Evolutionary conservation across 2,888 invertebrate genomes (phyloP), one percentile per base, ranked within the genome.

Genomic region (Troides aeacus): DNA sequence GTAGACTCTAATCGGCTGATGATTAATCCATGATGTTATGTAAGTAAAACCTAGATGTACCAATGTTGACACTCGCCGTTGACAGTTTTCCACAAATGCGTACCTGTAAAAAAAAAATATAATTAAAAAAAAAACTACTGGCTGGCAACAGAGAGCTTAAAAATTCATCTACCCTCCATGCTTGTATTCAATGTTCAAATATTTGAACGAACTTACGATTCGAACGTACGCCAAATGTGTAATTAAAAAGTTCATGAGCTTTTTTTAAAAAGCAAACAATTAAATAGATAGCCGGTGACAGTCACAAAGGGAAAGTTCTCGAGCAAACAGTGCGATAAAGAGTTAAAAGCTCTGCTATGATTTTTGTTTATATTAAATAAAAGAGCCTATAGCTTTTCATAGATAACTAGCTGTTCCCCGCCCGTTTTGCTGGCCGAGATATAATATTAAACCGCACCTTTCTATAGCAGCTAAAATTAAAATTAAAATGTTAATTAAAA

Each of bases 61-160:
- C 23, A 57, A 39, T 62, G 42, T 61, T 62, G 21, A 21, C 62
- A 18, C 21, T 53, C 63, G 24, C 70, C 50, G 30, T 24, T 67
- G 67, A 58, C 64, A 64, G 21, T 24, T 64, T 72, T 71, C 66
- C 72, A 70, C 68, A 65, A 65, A 59, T 24, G 30, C 57, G 66
- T 70, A 73, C 73, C 73, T 73, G 73, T 46, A 70, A 71, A 68
- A 72, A 69, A 65, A 69, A 62, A 53, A 72, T 71, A 68, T 18
- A 56, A 61, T 60, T 24, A 62, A 71, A 70, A 70, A 63, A 62
- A 59, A 70, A 66, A 62, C 53, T 53, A 66, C 66, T 30, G 67
- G 66, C 53, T 63, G 30, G 46, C 23, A 64, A 68, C 69, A 57
- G 68, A 68, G 50, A 60, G 63, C 66, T 71, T 46, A 73, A 71